phyloP scores from a whole-genome alignment of 1,140 invertebrate genomes.

The Camponotus pennsylvanicus region DNA sequence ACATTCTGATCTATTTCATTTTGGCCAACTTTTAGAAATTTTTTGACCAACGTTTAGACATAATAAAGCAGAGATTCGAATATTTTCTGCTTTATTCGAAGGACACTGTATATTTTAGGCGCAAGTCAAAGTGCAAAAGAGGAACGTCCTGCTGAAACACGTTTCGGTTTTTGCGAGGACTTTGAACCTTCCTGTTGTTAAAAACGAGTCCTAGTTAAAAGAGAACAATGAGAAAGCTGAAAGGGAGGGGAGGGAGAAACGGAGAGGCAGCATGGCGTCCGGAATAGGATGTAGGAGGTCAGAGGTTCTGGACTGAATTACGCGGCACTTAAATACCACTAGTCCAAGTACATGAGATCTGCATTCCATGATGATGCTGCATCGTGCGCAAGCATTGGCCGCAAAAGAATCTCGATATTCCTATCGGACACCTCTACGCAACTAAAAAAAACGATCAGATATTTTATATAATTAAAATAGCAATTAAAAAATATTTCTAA shows the following conservation, averaged over 20 bases:
- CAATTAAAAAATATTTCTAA: neutral
- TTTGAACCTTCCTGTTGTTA: conserved; percentile 8
- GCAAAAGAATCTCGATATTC: conserved; percentile 50
- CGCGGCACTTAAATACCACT: conserved; percentile 74
- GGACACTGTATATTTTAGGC: neutral
- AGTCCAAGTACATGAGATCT: conserved; percentile 75
- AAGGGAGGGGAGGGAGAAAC: conserved; percentile 8
- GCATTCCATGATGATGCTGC: conserved; percentile 71
- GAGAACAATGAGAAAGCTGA: conserved; percentile 13
- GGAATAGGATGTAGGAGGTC: conserved; percentile 57
- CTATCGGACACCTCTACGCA: conserved; percentile 45
- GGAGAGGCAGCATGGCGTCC: conserved; percentile 35
- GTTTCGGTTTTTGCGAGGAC: neutral
- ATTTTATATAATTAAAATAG: neutral
- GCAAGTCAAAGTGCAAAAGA: neutral
- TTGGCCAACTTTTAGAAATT: neutral
- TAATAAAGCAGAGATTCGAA: conserved; percentile 19
- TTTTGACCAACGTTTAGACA: neutral
- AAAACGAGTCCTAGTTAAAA: conserved; percentile 24
- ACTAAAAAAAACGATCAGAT: neutral
- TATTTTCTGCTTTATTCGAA: conserved; percentile 24
- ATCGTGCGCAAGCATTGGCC: conserved; percentile 51
- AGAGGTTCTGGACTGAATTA: conserved; percentile 73
- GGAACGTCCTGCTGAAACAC: neutral
- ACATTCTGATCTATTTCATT: conserved; percentile 23